Evolutionary conservation across 2,113 vertebrate species (phyloP), one percentile per base, ranked within the genome.

Genomic region (Morone chrysops): DNA sequence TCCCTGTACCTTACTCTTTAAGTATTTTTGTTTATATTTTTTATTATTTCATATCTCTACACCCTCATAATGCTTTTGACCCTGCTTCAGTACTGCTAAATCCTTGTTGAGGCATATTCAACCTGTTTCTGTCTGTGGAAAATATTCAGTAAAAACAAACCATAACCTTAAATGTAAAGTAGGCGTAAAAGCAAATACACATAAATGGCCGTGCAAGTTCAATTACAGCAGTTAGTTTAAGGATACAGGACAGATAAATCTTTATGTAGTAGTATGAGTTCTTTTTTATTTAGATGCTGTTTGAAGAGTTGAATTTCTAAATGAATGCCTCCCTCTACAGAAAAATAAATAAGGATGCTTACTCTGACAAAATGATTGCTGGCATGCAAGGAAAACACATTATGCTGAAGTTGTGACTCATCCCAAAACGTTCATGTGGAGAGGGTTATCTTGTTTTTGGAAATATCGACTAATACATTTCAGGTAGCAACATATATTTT

Each of bases 301-400:
- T 75, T 62, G 36, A 59, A 75, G 63, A 75, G 6, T 2, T 12
- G 14, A 20, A 38, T 71, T 47, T 60, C 10, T 16, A 47, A 60
- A 47, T 63, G 60, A 75, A 78, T 69, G 73, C 22, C 41, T 63
- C 72, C 68, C n/a, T 53, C 43, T 70, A 66, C 67, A n/a, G 59
- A 8, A 66, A 78, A 10, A 67, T 56, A 59, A 78, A 82, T 53
- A 9, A 25, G 40, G 70, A 45, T 40, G 16, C 10, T 1, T 56
- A 20, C 53, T 69, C 36, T 80, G 80, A 80, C 66, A 81, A 57
- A 74, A 70, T 77, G 77, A 80, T 71, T 78, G 60, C 59, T 81
- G 73, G 38, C 77, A 70, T 67, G 59, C 20, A 41, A 63, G 70
- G 51, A 61, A 43, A 74, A 75, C 47, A 59, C 56, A 69, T 82